phyloP scores from a whole-genome alignment of 1,140 invertebrate species.

The Trichogramma pretiosum region DNA sequence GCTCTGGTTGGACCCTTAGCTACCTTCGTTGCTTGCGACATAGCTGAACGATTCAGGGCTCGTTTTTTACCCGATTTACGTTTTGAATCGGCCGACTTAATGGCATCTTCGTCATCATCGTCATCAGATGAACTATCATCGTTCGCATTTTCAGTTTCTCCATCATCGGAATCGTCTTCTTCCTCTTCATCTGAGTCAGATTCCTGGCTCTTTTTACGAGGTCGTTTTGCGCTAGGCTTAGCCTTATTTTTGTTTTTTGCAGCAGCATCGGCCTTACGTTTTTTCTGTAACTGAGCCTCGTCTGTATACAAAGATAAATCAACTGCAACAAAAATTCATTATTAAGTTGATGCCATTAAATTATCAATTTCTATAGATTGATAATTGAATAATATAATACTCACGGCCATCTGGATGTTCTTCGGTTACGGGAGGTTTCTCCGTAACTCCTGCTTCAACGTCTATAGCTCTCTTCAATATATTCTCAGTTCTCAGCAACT shows the following conservation, averaged over 20 bases:
- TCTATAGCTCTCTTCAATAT: constrained; percentile 77
- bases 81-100: constrained; percentile 21
- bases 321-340: constrained; percentile 48
- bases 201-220: constrained; percentile 31
- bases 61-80: constrained; percentile 32
- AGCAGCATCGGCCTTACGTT: constrained; percentile 36
- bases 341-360: background rate
- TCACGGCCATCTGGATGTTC: constrained; percentile 79
- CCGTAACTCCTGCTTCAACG: constrained; percentile 64
- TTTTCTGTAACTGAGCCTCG: constrained; percentile 68
- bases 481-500: constrained; percentile 69
- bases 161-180: constrained; percentile 22
- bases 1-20: constrained; percentile 38
- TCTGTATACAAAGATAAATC: constrained; percentile 71
- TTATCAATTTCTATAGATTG: constrained; percentile 3
- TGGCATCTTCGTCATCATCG: constrained; percentile 20
- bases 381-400: constrained; percentile 37
- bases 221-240: constrained; percentile 24
- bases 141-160: constrained; percentile 18
- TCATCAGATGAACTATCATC: constrained; percentile 23
- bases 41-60: constrained; percentile 31
- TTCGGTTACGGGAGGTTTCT: constrained; percentile 61
- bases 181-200: constrained; percentile 24
- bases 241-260: constrained; percentile 26
- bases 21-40: constrained; percentile 35